Evolutionary conservation across 2,113 vertebrate genomes (phyloP).

Genomic region (Hippocampus mohnikei): DNA sequence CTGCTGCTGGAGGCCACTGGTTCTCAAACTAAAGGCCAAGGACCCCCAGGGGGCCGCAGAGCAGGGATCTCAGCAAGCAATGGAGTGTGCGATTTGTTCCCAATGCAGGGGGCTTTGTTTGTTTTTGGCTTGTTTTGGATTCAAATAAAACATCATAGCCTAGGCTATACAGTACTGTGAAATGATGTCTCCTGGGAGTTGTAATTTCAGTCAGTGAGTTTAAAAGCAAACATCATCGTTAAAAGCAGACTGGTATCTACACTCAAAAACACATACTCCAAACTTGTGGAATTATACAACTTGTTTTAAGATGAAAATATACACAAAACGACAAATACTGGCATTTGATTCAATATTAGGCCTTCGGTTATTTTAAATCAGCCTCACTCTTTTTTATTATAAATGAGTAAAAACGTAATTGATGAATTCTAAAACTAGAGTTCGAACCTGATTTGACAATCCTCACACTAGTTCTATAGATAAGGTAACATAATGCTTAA

Average conservation of each 20-base stretch:
- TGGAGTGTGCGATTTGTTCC: slow-evolving; percentile 42
- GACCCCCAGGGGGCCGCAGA: slow-evolving; percentile 44
- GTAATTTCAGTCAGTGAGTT: not conserved
- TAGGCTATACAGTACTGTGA: not conserved
- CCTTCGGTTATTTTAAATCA: not conserved
- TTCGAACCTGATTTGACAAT: not conserved
- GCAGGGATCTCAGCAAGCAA: slow-evolving; percentile 43
- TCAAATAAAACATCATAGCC: slow-evolving; percentile 21
- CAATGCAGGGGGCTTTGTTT: slow-evolving; percentile 27
- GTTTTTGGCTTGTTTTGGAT: slow-evolving; percentile 26
- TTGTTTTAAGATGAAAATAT: no score
- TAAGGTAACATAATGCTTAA: not conserved
- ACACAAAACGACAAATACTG: not conserved
- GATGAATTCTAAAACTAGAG: not conserved
- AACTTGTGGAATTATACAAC: not conserved
- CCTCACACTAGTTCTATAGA: not conserved
- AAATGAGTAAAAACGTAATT: not conserved
- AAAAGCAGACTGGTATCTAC: slow-evolving; percentile 1
- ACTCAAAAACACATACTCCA: slow-evolving; percentile 1
- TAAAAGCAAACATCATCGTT: slow-evolving; percentile 3
- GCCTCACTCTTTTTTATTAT: not conserved
- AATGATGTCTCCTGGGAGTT: not conserved
- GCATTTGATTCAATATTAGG: not conserved
- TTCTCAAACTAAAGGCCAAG: slow-evolving; percentile 62
- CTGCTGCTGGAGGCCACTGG: slow-evolving; percentile 61